A percentile compares a stretch with the other conserved stretches of the same genome.
phyloP scores from a whole-genome alignment of 2,797 vertebrate genomes.

The Adrianichthys oophorus region DNA sequence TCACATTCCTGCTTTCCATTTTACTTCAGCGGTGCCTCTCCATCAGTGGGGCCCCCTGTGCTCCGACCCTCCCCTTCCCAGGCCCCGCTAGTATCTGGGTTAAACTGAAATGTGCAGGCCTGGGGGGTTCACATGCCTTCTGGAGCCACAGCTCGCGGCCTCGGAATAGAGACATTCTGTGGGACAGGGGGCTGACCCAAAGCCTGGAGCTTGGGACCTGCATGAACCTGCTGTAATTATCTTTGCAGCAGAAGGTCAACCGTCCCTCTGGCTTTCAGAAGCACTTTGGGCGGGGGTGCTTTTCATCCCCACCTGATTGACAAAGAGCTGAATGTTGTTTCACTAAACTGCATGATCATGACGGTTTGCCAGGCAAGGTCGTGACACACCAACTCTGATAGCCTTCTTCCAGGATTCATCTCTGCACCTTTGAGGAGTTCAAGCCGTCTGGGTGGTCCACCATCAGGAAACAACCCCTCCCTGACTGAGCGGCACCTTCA shows the following conservation, averaged over 20 bases:
- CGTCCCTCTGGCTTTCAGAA: conserved; percentile 67
- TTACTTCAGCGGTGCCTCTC: conserved; percentile 44
- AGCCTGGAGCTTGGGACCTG: conserved; percentile 55
- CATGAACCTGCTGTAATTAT: conserved; percentile 67
- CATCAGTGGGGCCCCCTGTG: conserved; percentile 1
- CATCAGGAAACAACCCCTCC: not conserved
- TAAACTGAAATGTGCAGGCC: conserved; percentile 51
- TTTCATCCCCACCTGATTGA: conserved; percentile 72
- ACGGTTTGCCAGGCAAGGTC: conserved; percentile 70
- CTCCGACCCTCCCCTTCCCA: not conserved
- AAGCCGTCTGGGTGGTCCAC: conserved; percentile 50
- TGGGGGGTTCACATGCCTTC: conserved; percentile 42
- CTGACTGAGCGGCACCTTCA: not conserved
- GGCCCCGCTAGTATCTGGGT: conserved; percentile 41
- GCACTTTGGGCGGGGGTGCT: conserved; percentile 60
- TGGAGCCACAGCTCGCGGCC: conserved; percentile 38
- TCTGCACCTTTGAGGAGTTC: conserved; percentile 36
- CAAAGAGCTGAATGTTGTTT: conserved; percentile 42
- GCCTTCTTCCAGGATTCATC: conserved; percentile 16
- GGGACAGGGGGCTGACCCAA: conserved; percentile 54
- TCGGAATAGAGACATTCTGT: conserved; percentile 57
- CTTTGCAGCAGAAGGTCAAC: conserved; percentile 68
- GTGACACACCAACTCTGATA: conserved; percentile 36
- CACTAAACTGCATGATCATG: conserved; percentile 56
- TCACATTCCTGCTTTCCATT: conserved; percentile 37